These are phyloP conservation scores for Halisarca cf. caerulea DNA, from an alignment of 37 sponge, comb jelly and placozoan genomes.

Conservation along the genomic window DNA sequence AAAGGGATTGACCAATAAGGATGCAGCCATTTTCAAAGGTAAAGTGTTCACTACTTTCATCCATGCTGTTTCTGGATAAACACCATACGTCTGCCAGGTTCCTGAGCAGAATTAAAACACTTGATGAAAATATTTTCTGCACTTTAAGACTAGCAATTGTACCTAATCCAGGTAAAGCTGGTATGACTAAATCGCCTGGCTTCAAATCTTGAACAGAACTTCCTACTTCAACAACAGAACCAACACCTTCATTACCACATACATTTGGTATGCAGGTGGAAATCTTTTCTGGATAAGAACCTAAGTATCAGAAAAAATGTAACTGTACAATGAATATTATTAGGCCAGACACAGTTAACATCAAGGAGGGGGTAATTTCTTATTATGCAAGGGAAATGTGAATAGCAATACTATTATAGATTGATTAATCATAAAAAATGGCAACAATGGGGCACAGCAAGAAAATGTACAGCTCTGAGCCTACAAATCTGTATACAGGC, in stretches of 20 bases:
- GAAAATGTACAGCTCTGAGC: too few relatives aligned
- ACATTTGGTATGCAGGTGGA: conserved; percentile 81
- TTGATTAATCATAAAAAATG: too few relatives aligned
- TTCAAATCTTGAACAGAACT: conserved; percentile 34
- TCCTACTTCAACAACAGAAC: conserved; percentile 70
- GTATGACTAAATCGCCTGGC: conserved; percentile 81
- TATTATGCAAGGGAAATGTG: too few relatives aligned
- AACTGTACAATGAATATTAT: too few relatives aligned
- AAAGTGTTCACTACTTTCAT: conserved; percentile 51
- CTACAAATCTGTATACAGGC: too few relatives aligned
- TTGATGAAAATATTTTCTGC: neutral
- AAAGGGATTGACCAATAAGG: conserved; percentile 80
- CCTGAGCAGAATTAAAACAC: conserved; percentile 34
- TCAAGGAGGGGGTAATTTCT: too few relatives aligned
- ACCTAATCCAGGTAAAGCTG: conserved; percentile 69
- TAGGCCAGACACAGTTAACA: too few relatives aligned
- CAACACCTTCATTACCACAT: conserved; percentile 91
- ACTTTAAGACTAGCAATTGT: neutral
- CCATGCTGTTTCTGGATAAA: conserved; percentile 37
- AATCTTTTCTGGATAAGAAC: conserved; percentile 75
- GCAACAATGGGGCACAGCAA: too few relatives aligned
- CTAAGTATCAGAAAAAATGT: conserved; percentile 44
- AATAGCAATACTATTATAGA: too few relatives aligned
- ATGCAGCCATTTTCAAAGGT: conserved; percentile 67
- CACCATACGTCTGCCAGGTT: conserved; percentile 72